Evolutionary conservation across 1,140 invertebrate genomes (phyloP).

Genomic region (Calliopsis andreniformis): DNA sequence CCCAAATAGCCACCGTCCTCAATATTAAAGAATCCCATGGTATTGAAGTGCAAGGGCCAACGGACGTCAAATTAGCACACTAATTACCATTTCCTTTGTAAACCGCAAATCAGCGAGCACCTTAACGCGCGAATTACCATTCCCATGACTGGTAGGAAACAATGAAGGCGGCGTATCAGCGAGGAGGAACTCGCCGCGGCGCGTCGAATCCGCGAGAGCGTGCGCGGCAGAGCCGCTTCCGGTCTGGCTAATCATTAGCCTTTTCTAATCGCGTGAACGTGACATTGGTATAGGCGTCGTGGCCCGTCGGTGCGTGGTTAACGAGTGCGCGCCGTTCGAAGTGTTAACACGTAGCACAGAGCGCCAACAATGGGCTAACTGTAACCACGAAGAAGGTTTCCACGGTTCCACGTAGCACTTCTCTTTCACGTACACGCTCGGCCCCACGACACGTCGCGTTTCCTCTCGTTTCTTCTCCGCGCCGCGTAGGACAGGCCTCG

Average conservation of each 20-base stretch:
- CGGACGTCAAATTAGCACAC: neutral
- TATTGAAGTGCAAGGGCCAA: no score
- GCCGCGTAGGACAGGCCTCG: no score
- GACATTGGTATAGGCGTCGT: conserved; percentile 17
- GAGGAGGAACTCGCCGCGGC: neutral
- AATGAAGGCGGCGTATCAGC: no score
- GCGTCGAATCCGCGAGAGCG: conserved; percentile 16
- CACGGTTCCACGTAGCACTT: conserved; percentile 59
- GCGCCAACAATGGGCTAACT: conserved; percentile 68
- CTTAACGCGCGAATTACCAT: neutral
- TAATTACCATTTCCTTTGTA: neutral
- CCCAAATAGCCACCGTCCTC: no score
- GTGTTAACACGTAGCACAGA: conserved; percentile 62
- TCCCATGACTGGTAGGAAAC: neutral
- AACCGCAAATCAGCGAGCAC: neutral
- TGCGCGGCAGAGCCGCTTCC: neutral
- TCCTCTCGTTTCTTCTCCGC: conserved; percentile 38
- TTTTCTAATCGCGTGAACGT: conserved; percentile 45
- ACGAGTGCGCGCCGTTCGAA: conserved; percentile 51
- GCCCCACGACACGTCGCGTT: conserved; percentile 51
- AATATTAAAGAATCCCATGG: no score
- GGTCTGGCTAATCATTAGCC: conserved; percentile 31
- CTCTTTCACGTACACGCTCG: conserved; percentile 37
- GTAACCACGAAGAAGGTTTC: conserved; percentile 66
- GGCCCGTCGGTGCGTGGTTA: conserved; percentile 34